Conservation (phyloP, 1,140 invertebrate species). For the Ctenoplectra terminalis region DNA sequence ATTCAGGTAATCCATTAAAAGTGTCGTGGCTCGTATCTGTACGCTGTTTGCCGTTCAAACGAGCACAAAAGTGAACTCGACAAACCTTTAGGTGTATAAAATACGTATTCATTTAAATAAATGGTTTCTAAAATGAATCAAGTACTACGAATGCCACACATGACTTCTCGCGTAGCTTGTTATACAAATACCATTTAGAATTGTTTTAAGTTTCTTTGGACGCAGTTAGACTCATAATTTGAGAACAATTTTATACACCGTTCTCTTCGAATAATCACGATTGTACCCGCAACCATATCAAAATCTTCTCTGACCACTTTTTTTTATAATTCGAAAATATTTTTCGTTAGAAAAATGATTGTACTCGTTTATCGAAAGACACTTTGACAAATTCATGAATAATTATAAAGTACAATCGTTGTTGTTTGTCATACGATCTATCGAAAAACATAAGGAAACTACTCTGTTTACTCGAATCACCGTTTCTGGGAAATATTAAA, state of each 20-base stretch:
- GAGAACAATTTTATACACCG: neutral
- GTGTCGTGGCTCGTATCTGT: too few relatives aligned
- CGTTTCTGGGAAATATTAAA: conserved; percentile 22
- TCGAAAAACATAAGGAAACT: neutral
- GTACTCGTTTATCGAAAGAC: too few relatives aligned
- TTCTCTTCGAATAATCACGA: neutral
- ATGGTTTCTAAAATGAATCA: too few relatives aligned
- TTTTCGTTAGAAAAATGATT: too few relatives aligned
- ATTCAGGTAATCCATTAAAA: neutral
- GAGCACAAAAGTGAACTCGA: neutral
- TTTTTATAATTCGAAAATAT: too few relatives aligned
- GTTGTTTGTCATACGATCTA: neutral
- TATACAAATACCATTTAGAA: too few relatives aligned
- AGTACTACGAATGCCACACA: neutral
- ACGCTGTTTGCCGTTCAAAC: neutral
- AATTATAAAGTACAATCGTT: conserved; percentile 8
- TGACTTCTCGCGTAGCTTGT: neutral
- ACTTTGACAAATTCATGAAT: neutral
- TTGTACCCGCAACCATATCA: too few relatives aligned
- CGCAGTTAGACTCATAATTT: neutral
- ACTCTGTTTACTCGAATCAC: neutral
- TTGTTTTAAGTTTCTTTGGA: neutral
- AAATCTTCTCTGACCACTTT: too few relatives aligned
- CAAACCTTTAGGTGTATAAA: neutral
- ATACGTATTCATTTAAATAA: too few relatives aligned